These are phyloP conservation scores for Oryzias woworae DNA, from an alignment of 2,113 vertebrate species.

Conservation along the genomic window DNA sequence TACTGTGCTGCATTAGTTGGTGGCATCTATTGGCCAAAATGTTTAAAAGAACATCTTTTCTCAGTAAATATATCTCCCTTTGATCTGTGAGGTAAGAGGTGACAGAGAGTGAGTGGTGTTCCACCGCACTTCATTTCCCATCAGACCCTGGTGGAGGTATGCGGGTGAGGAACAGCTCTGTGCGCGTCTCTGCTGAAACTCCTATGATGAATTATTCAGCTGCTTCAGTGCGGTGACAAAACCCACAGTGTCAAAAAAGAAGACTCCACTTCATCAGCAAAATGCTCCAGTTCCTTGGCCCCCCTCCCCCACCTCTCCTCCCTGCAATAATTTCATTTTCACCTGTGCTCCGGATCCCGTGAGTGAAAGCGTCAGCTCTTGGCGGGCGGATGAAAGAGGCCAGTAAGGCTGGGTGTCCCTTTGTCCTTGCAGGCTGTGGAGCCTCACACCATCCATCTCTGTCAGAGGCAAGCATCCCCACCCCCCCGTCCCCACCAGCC, in stretches of 20 bases:
- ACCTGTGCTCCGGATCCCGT: constrained; percentile 35
- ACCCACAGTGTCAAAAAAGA: constrained; percentile 53
- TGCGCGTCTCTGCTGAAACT: constrained; percentile 13
- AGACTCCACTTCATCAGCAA: constrained; percentile 71
- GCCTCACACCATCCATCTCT: constrained; percentile 86
- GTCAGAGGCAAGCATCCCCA: constrained; percentile 78
- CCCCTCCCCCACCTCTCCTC: constrained; percentile 20
- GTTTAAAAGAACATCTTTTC: too few species aligned
- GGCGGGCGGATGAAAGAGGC: constrained; percentile 53
- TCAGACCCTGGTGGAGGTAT: constrained; percentile 23
- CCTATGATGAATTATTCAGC: constrained; percentile 58
- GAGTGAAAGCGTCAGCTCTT: constrained; percentile 60
- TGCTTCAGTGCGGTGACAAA: constrained; percentile 46
- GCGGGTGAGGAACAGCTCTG: constrained; percentile 37
- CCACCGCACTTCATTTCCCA: constrained; percentile 16
- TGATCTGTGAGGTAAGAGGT: constrained; percentile 13
- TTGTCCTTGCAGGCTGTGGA: constrained; percentile 85
- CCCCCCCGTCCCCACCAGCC: constrained; percentile 34
- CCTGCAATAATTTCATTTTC: constrained; percentile 71
- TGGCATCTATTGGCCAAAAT: too few species aligned
- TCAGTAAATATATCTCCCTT: not conserved
- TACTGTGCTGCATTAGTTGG: too few species aligned
- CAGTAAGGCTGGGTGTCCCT: constrained; percentile 76
- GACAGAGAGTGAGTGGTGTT: constrained; percentile 13
- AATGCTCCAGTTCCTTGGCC: constrained; percentile 42